These are phyloP conservation scores for Rhagonycha lutea DNA, from an alignment of 2,888 invertebrate species.

Conservation along the genomic window DNA sequence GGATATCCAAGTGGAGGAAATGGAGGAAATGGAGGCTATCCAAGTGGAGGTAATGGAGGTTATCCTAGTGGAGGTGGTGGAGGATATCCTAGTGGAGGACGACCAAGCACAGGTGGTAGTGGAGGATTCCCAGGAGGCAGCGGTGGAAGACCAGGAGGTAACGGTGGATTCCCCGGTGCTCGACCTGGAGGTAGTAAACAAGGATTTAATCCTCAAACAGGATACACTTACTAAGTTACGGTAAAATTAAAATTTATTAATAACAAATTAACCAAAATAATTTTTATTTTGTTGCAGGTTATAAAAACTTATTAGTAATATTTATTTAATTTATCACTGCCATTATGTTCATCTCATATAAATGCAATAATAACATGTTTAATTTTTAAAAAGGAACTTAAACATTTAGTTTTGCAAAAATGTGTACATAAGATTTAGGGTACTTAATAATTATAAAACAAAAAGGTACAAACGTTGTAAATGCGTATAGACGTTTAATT, in stretches of 20 bases:
- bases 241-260: not conserved
- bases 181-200: constrained; percentile 50
- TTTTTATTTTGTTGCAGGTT: constrained; percentile 5
- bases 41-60: constrained; percentile 26
- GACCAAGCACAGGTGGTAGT: constrained; percentile 34
- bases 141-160: constrained; percentile 26
- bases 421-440: not conserved
- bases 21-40: constrained; percentile 38
- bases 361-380: not conserved
- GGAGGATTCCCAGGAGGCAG: constrained; percentile 39
- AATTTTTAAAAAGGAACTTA: not conserved
- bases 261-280: not conserved
- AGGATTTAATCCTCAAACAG: constrained; percentile 54
- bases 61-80: constrained; percentile 34
- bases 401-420: not conserved
- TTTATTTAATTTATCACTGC: constrained; percentile 22
- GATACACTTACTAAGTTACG: constrained; percentile 54
- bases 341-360: constrained; percentile 8
- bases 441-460: not conserved
- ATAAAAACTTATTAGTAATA: constrained; percentile 8
- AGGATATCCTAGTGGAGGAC: constrained; percentile 34
- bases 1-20: constrained; percentile 40
- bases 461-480: not conserved
- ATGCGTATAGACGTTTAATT: not conserved
- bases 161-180: constrained; percentile 33